Base-by-base conservation (phyloP, 2,797 vertebrate species). In the Argya squamiceps region DNA sequence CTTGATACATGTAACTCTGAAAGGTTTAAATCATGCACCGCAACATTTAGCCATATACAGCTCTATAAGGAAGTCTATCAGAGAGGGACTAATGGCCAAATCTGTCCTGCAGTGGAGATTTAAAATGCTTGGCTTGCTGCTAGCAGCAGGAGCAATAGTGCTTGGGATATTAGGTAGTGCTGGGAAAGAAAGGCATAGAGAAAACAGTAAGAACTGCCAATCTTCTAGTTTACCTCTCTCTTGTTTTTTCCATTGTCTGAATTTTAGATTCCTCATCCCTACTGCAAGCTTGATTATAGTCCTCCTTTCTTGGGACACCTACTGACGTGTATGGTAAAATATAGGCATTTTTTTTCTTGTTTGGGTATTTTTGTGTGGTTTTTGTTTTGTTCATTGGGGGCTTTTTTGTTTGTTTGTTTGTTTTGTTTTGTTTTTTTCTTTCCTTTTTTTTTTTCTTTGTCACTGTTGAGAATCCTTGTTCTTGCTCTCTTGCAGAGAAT, bases 381-480 rank as follows among this genome's bases (percentile, higher is more conserved):
- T 60, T 39, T 14, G 4, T 16, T 77, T 68, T 32, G 19, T 23
- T 55, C 5, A 18, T 27, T 62, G 27, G 30, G 7, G 2, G n/a
- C n/a, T n/a, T n/a, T 44, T 15, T 12, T 12, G 1, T 6, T 17
- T 15, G 11, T 1, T 34, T n/a, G 9, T 24, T 15, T 18, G 1
- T 3, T 30, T 23, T 19, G 30, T 32, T 53, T 32, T 32, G 2
- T 29, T 29, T 19, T 22, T 3, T 21, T 32, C 12, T 1, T 5
- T 2, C 2, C 2, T 3, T 3, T 5, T 24, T 20, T 43, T 4
- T 41, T 36, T 32, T 0, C 1, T 15, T 4, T 10, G 4, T 43
- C 10, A 17, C 12, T 58, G 4, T 13, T 80, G 46, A 68, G 24
- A 64, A 76, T 8, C 8, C 12, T 69, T 76, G 21, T 20, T 15